Evolutionary conservation across 2,797 vertebrate species (phyloP).

Genomic region (Acrossocheilus fasciatus): DNA sequence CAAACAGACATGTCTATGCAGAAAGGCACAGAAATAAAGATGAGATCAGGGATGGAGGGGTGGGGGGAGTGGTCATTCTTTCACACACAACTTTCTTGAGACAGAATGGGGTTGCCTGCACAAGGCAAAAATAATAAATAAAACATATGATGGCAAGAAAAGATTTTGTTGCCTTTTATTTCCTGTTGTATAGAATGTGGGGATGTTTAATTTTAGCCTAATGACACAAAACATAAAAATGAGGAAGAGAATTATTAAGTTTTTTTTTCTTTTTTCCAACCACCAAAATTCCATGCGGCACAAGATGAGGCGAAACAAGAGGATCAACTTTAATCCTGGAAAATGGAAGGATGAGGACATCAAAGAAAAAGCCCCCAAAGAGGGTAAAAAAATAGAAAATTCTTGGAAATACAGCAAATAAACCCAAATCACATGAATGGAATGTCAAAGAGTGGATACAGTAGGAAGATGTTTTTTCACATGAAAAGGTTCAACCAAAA

Average conservation of each 20-base stretch:
- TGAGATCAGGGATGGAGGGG: constrained; percentile 58
- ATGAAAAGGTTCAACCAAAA: constrained; percentile 62
- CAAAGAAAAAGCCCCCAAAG: constrained; percentile 69
- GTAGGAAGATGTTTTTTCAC: constrained; percentile 80
- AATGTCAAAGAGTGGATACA: constrained; percentile 68
- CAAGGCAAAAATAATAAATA: constrained; percentile 76
- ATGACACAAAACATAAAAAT: constrained; percentile 69
- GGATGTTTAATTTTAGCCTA: constrained; percentile 76
- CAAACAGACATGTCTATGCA: constrained; percentile 83
- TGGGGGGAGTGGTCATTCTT: constrained; percentile 77
- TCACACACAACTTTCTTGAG: constrained; percentile 95
- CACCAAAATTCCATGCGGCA: constrained; percentile 99
- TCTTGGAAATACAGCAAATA: constrained; percentile 57
- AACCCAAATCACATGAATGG: constrained; percentile 62
- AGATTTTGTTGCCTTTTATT: constrained; percentile 97
- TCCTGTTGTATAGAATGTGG: constrained; percentile 82
- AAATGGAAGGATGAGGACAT: constrained; percentile 79
- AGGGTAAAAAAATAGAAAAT: constrained; percentile 57
- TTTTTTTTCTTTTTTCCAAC: constrained; percentile 72
- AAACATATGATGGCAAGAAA: constrained; percentile 93
- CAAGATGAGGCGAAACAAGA: constrained; percentile 90
- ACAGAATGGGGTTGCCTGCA: constrained; percentile 80
- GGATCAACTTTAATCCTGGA: constrained; percentile 80
- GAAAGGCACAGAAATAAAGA: constrained; percentile 74
- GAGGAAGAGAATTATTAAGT: constrained; percentile 66